A percentile compares a stretch with the other conserved stretches of the same genome.
These are phyloP conservation scores for Slavum lentiscoides DNA, from an alignment of 2,888 invertebrate species.

Conservation along the genomic window DNA sequence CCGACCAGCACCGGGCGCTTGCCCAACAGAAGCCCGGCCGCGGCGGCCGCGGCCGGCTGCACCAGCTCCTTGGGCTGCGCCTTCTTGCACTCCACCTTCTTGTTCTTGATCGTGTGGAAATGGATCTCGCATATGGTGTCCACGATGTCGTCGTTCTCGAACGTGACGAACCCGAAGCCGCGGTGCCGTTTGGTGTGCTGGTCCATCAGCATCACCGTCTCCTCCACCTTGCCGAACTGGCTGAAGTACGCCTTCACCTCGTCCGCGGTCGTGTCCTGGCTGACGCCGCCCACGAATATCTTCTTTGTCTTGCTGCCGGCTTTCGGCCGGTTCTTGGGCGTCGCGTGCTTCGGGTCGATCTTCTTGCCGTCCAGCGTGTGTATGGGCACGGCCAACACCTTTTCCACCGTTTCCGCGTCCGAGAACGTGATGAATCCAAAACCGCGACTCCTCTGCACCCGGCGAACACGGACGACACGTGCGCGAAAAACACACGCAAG, in stretches of 20 bases:
- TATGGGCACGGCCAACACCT: conserved; percentile 85
- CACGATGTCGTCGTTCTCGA: conserved; percentile 88
- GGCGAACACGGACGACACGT: too few species aligned
- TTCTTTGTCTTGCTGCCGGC: conserved; percentile 86
- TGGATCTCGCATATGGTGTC: conserved; percentile 92
- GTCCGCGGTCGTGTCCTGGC: conserved; percentile 87
- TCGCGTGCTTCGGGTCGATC: conserved; percentile 92
- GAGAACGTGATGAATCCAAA: conserved; percentile 94
- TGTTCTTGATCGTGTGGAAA: conserved; percentile 90
- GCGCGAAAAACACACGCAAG: conserved; percentile 56
- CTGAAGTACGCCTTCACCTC: conserved; percentile 89
- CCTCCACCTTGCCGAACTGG: conserved; percentile 84
- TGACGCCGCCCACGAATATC: conserved; percentile 90
- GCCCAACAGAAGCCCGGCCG: conserved; percentile 64
- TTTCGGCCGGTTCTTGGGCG: conserved; percentile 85
- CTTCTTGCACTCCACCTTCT: conserved; percentile 88
- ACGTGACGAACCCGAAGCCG: conserved; percentile 89
- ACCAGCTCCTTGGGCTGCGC: conserved; percentile 90
- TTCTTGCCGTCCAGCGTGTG: conserved; percentile 91
- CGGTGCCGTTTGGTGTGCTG: conserved; percentile 89
- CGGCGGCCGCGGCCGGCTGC: conserved; percentile 64
- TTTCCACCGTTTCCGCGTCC: conserved; percentile 86
- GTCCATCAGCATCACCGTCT: conserved; percentile 92
- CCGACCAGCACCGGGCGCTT: conserved; percentile 68
- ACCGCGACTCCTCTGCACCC: conserved; percentile 85